Evolutionary conservation across 2,888 invertebrate genomes (phyloP), one percentile per base, ranked within the genome.

Genomic region (Eilema caniola): DNA sequence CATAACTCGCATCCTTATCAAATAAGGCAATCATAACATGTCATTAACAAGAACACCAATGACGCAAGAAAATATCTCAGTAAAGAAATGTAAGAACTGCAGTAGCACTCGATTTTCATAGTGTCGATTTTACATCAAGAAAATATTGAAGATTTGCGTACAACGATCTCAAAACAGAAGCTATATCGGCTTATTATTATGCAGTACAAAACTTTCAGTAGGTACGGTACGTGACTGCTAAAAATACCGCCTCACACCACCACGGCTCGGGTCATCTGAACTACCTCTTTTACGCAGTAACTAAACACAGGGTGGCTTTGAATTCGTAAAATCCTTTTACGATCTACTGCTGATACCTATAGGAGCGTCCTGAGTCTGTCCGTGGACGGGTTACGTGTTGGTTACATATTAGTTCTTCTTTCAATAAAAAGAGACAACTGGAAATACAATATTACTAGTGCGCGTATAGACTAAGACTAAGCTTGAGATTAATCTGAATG

Each of bases 101-200:
- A n/a, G n/a, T n/a, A n/a, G n/a, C n/a, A n/a, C n/a, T n/a, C n/a
- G n/a, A n/a, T n/a, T n/a, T n/a, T 62, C 28, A 16, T 28, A 33
- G 16, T 24, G 12, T 60, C 53, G 67, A 71, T 67, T 64, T 62
- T 33, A n/a, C 60, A 14, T 60, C 14, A n/a, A 23, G 64, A 47
- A 31, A 56, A 68, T 61, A 53, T 61, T 33, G 14, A 64, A 53
- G 53, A 33, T 31, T 61, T 61, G 64, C 64, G 63, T 71, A 53
- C 61, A 64, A 53, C 16, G 61, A 33, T 41, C 56, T 56, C 20
- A 16, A 33, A 31, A 28, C 28, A 23, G 23, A 31, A 63, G 47
- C 24, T 31, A 59, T 41, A 14, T 5, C 20, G 47, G 47, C 41
- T 41, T 60, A 60, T 31, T 37, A 60, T 62, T 20, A 37, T 37